These are phyloP conservation scores for Gopherus evgoodei DNA, from an alignment of 2,113 vertebrate species.

Conservation along the genomic window DNA sequence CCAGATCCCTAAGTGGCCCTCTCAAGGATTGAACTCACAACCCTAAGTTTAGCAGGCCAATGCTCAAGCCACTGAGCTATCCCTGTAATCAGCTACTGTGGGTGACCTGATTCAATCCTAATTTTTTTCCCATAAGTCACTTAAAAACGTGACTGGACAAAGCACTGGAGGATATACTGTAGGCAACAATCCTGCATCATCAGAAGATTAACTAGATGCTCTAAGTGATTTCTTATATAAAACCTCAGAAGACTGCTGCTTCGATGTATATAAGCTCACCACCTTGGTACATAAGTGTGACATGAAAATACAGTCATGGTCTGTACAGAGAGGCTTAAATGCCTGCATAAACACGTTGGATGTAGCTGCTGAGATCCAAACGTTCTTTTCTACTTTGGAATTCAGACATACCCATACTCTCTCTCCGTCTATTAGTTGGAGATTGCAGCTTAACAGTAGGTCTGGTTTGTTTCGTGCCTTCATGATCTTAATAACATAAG, in stretches of 20 bases:
- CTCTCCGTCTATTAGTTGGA: not conserved
- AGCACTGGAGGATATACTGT: not conserved
- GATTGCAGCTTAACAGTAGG: not conserved
- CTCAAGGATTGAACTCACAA: too few species aligned
- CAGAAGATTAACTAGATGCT: not conserved
- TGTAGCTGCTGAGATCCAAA: not conserved
- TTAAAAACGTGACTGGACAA: rapidly evolving
- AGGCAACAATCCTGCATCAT: rapidly evolving
- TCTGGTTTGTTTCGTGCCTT: not conserved
- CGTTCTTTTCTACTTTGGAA: not conserved
- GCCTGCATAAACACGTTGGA: not conserved
- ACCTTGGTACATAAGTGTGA: not conserved
- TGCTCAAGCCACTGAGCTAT: too few species aligned
- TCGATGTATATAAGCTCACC: too few species aligned
- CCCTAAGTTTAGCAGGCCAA: too few species aligned
- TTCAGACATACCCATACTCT: not conserved
- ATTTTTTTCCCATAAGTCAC: rapidly evolving
- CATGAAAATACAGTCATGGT: rapidly evolving
- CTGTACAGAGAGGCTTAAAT: not conserved
- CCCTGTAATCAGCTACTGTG: not conserved
- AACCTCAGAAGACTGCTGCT: not conserved
- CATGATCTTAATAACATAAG: not conserved
- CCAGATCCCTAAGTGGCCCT: too few species aligned
- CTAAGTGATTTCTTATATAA: not conserved
- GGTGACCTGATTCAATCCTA: not conserved